Conservation (phyloP, 2,888 invertebrate genomes). For the Chrysolina haemoptera region DNA sequence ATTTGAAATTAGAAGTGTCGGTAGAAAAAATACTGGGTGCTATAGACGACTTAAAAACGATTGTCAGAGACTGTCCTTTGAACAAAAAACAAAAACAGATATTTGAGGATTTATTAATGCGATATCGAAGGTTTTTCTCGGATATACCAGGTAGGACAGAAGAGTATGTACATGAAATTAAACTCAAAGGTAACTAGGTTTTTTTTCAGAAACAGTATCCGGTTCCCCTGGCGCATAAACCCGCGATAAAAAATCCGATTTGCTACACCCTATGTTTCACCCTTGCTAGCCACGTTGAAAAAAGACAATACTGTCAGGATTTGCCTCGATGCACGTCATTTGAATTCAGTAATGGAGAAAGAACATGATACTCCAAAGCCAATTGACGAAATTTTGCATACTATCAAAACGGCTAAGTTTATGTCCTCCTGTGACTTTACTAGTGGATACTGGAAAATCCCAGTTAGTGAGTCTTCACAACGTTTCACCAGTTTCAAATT, state of each 20-base stretch:
- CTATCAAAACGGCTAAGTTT: background rate
- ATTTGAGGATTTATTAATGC: no score
- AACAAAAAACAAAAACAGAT: no score
- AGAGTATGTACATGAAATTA: constrained; percentile 34
- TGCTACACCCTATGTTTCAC: constrained; percentile 1
- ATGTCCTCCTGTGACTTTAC: background rate
- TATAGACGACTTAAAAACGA: no score
- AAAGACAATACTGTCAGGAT: background rate
- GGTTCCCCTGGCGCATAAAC: background rate
- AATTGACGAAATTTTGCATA: background rate
- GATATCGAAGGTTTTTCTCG: constrained; percentile 22
- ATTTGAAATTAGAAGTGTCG: no score
- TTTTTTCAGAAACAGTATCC: no score
- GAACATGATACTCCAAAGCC: no score
- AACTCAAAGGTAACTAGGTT: background rate
- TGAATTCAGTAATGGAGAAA: background rate
- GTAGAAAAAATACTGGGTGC: no score
- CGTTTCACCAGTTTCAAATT: constrained; percentile 1
- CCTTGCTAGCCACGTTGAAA: background rate
- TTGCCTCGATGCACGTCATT: background rate
- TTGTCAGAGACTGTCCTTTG: no score
- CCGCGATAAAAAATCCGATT: background rate
- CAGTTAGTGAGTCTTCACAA: background rate
- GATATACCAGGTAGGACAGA: constrained; percentile 33
- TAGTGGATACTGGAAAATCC: constrained; percentile 2